phyloP scores from a whole-genome alignment of 2,888 invertebrate species.

The Hydropsyche betteni region DNA sequence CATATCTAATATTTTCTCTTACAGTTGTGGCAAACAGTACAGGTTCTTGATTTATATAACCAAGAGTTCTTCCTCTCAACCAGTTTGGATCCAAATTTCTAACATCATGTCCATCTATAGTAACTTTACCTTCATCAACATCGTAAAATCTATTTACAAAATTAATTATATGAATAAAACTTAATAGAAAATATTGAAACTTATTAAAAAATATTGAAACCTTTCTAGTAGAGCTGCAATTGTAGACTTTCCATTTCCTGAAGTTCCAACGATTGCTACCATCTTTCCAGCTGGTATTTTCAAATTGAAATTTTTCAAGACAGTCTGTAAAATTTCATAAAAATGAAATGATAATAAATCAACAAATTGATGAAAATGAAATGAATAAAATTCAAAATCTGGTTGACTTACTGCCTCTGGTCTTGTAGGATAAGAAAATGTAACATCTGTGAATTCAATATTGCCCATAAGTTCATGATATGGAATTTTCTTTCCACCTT shows the following conservation, averaged over 20 bases:
- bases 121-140: constrained; percentile 74
- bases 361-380: background rate
- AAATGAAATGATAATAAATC: constrained; percentile 36
- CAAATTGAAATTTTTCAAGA: constrained; percentile 85
- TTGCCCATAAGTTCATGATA: constrained; percentile 78
- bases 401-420: constrained; percentile 66
- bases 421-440: constrained; percentile 89
- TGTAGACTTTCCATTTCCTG: constrained; percentile 96
- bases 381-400: constrained; percentile 17
- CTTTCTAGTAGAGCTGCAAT: constrained; percentile 89
- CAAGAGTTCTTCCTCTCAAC: constrained; percentile 84
- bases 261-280: constrained; percentile 91
- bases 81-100: constrained; percentile 79
- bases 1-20: constrained; percentile 94
- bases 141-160: constrained; percentile 78
- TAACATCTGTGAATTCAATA: constrained; percentile 85
- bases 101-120: constrained; percentile 80
- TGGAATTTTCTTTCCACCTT: constrained; percentile 74
- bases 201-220: constrained; percentile 56
- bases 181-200: background rate
- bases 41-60: constrained; percentile 94
- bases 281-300: constrained; percentile 87
- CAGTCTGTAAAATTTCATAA: constrained; percentile 62
- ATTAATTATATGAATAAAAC: constrained; percentile 16
- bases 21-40: constrained; percentile 91